These are phyloP conservation scores for Triplophysa tibetana DNA, from an alignment of 2,113 vertebrate species.

Conservation along the genomic window DNA sequence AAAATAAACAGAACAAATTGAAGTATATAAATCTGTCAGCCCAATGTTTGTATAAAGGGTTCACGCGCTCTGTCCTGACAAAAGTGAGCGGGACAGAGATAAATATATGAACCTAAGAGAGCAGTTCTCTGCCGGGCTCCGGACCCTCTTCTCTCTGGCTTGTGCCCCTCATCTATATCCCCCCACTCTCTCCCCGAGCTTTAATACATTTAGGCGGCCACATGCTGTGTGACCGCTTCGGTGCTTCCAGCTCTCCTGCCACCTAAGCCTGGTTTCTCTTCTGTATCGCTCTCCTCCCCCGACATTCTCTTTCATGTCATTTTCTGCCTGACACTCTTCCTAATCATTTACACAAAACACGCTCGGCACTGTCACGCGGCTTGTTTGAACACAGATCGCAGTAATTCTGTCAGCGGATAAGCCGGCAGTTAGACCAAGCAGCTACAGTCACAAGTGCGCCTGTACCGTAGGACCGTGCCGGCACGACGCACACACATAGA, in stretches of 20 bases:
- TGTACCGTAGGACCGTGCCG: not conserved
- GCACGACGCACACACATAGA: constrained; percentile 27
- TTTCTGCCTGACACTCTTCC: constrained; percentile 10
- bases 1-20: not conserved
- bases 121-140: constrained; percentile 10
- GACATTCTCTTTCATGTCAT: constrained; percentile 10
- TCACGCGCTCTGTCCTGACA: constrained; percentile 18
- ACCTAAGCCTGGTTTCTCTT: constrained; percentile 66
- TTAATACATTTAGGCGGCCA: constrained; percentile 70
- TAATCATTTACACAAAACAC: constrained; percentile 39
- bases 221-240: constrained; percentile 71
- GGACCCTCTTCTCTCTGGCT: constrained; percentile 12
- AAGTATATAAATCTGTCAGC: constrained; percentile 8
- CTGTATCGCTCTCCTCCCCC: constrained; percentile 47
- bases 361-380: constrained; percentile 29
- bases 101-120: constrained; percentile 42
- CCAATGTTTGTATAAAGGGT: not conserved
- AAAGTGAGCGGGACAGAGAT: constrained; percentile 20
- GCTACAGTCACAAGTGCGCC: not conserved
- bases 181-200: constrained; percentile 21
- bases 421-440: constrained; percentile 41
- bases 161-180: not conserved
- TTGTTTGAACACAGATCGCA: constrained; percentile 16
- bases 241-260: constrained; percentile 73
- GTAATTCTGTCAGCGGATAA: constrained; percentile 38